Base-by-base conservation (phyloP, 2,888 invertebrate species). In the Taenaris catops region DNA sequence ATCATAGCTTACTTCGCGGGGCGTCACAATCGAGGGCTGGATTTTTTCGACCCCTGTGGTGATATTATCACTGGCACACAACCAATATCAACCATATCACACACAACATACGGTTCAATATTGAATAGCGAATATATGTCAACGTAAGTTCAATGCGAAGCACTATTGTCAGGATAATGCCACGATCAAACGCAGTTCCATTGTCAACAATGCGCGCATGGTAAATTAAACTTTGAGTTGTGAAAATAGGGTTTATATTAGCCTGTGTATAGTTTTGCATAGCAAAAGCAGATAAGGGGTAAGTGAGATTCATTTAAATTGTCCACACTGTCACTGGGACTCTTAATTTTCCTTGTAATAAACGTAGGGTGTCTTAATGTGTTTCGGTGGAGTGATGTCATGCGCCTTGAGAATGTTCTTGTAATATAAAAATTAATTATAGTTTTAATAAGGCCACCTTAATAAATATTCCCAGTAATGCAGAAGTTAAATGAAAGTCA, bases 1-100 rank as follows among this genome's bases (percentile, higher is more conserved):
- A 84, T 84, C 81, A 76, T 76, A 76, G 83, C 80, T 75, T 75
- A 80, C 84, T 79, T 75, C 76, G 70, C 79, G 83, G 84, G 84
- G 84, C 76, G 84, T 84, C 84, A 68, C 78, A 69, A 64, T 66
- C 64, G 68, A 78, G 75, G 76, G 76, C 67, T 62, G 73, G 73
- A 75, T 78, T 78, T 75, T 60, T 68, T 61, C 73, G 69, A 74
- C 84, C 84, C 84, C 84, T 58, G 72, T 56, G 56, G 84, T 59
- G 81, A 58, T 61, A 83, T 83, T 79, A 70, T 79, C 55, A 49
- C 36, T 37, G 4, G 38, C 36, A 16, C 33, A 32, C 38, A 19
- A 11, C 42, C 32, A 71, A 63, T 63, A 63, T 34, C 55, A 50
- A 62, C 75, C 63, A 40, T 76, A 63, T 35, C 6, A 0, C 18